Evolutionary conservation across 1,140 invertebrate genomes (phyloP).

Genomic region (Oreohelix idahoensis): DNA sequence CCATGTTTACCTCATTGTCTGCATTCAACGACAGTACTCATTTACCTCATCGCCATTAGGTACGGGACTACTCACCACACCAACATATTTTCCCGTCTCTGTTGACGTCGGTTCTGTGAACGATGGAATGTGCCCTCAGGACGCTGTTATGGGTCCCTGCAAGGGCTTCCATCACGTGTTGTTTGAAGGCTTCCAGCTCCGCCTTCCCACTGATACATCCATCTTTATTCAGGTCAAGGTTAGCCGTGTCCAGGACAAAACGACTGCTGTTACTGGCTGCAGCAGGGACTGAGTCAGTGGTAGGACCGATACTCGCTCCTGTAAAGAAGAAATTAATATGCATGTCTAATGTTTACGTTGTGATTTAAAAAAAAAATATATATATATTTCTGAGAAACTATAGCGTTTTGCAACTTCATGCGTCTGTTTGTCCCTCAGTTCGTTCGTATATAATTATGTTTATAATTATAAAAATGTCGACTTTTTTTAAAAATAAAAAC

Average conservation of each 20-base stretch:
- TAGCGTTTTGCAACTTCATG: no score
- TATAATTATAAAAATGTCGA: no score
- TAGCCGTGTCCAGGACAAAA: constrained; percentile 10
- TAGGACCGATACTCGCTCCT: not conserved
- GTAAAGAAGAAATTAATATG: not conserved
- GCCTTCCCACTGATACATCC: constrained; percentile 20
- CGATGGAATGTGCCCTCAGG: constrained; percentile 15
- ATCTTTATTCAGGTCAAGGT: constrained; percentile 18
- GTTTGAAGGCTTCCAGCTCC: constrained; percentile 15
- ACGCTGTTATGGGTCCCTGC: not conserved
- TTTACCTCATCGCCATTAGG: no score
- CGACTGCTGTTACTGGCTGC: not conserved
- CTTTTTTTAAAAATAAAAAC: no score
- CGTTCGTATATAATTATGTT: no score
- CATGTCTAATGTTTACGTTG: no score
- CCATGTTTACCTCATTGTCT: no score
- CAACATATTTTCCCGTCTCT: constrained; percentile 25
- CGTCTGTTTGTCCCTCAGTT: no score
- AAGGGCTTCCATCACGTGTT: not conserved
- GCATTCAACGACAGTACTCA: no score
- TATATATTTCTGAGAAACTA: no score
- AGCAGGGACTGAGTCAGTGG: not conserved
- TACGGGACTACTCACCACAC: constrained; percentile 34
- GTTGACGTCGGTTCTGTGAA: constrained; percentile 23
- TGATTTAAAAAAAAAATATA: no score